Evolutionary conservation across 2,113 vertebrate species (phyloP).

Genomic region (Ammodytes marinus): DNA sequence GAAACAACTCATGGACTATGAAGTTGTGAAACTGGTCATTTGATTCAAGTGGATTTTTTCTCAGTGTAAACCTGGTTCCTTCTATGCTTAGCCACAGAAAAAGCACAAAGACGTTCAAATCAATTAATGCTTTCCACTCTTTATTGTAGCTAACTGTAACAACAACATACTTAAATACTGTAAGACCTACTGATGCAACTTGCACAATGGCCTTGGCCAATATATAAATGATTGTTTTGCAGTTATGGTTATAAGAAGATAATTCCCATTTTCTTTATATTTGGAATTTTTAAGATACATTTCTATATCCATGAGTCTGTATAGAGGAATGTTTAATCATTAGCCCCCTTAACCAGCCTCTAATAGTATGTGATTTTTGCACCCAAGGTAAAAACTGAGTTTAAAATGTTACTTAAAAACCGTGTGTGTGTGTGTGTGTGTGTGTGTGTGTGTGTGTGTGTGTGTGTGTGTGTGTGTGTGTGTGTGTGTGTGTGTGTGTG

Average conservation of each 20-base stretch:
- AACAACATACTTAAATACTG: background rate
- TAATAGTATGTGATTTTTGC: background rate
- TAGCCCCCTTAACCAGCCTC: no score
- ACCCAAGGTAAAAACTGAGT: background rate
- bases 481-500: constrained; percentile 5
- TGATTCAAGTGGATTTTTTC: constrained; percentile 12
- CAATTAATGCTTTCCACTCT: background rate
- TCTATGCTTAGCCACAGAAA: background rate
- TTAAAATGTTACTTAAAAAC: no score
- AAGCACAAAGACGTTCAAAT: background rate
- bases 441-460: background rate
- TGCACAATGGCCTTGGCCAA: background rate
- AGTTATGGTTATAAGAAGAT: background rate
- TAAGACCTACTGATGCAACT: background rate
- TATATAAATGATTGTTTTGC: background rate
- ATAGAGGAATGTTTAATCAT: background rate
- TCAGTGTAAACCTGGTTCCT: constrained; percentile 23
- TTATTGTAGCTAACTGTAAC: background rate
- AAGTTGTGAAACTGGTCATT: constrained; percentile 49
- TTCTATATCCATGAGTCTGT: background rate
- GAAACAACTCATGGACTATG: constrained; percentile 25
- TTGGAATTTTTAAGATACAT: background rate
- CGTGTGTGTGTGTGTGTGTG: no score
- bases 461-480: constrained; percentile 5
- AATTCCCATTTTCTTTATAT: background rate